phyloP scores from a whole-genome alignment of 1,140 invertebrate genomes.

The Rhagoletis pomonella region DNA sequence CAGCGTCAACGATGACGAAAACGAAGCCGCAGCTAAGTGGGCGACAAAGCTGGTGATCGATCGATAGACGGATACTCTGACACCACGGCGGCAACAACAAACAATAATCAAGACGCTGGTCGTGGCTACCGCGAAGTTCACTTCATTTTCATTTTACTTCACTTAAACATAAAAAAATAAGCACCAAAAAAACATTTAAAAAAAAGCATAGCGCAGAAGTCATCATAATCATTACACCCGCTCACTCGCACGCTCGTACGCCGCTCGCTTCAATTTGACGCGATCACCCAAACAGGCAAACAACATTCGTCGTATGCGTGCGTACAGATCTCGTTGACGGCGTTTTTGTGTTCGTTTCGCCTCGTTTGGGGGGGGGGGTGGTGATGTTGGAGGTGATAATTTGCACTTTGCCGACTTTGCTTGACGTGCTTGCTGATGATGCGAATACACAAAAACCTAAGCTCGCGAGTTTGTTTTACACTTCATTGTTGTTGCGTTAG shows the following conservation, averaged over 20 bases:
- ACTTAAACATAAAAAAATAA: neutral
- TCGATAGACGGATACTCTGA: neutral
- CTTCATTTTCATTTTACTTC: conserved; percentile 31
- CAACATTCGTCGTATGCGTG: neutral
- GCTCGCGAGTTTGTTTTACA: neutral
- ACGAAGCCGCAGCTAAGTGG: neutral
- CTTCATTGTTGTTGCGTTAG: neutral
- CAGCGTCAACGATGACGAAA: conserved; percentile 15
- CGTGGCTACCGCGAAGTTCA: conserved; percentile 8
- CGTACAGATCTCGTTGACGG: neutral
- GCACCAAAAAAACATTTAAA: neutral
- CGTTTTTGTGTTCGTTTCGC: neutral
- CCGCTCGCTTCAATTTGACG: conserved; percentile 5
- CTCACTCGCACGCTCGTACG: too few species aligned
- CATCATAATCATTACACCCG: conserved; percentile 24
- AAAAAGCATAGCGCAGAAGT: neutral
- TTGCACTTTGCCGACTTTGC: neutral
- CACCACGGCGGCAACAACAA: neutral
- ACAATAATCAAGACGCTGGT: neutral
- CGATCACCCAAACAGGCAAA: conserved; percentile 21
- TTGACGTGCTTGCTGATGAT: neutral
- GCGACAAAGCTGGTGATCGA: neutral
- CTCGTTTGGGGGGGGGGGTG: neutral
- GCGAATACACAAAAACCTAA: neutral
- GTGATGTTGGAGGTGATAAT: neutral